A percentile compares a stretch with the other conserved stretches of the same genome.
phyloP scores from a whole-genome alignment of 2,888 invertebrate genomes.

The Adineta ricciae region DNA sequence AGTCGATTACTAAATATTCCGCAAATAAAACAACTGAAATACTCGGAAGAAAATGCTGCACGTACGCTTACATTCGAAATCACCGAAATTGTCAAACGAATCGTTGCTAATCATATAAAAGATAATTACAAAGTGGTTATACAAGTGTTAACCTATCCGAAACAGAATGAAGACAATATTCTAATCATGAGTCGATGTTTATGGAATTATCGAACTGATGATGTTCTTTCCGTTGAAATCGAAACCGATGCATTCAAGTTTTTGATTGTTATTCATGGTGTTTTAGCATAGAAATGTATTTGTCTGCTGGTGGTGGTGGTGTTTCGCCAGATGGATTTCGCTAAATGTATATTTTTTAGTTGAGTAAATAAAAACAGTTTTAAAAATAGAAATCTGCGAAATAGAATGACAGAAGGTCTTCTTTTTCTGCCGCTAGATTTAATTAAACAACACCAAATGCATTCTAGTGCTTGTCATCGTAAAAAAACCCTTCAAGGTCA shows the following conservation, averaged over 20 bases:
- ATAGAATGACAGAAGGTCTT: not conserved
- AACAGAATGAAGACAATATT: not conserved
- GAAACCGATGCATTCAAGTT: conserved; percentile 12
- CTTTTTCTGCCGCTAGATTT: not conserved
- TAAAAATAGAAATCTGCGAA: not conserved
- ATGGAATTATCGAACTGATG: conserved; percentile 10
- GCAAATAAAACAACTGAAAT: not conserved
- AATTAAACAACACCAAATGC: not conserved
- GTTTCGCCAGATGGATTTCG: not conserved
- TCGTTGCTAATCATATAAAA: not conserved
- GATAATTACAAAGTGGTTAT: conserved; percentile 18
- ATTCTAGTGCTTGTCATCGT: not conserved
- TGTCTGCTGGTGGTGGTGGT: too few species aligned
- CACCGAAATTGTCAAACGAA: not conserved
- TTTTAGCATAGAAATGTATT: not conserved
- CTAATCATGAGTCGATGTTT: not conserved
- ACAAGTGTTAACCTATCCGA: not conserved
- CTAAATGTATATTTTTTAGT: not conserved
- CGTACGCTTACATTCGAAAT: not conserved
- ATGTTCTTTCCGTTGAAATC: not conserved
- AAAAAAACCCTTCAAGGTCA: not conserved
- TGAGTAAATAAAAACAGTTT: not conserved
- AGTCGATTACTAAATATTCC: not conserved
- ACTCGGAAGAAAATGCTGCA: not conserved
- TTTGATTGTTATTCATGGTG: not conserved